Evolutionary conservation across 1,140 invertebrate species (phyloP).

Genomic region (Cotesia chilonis): DNA sequence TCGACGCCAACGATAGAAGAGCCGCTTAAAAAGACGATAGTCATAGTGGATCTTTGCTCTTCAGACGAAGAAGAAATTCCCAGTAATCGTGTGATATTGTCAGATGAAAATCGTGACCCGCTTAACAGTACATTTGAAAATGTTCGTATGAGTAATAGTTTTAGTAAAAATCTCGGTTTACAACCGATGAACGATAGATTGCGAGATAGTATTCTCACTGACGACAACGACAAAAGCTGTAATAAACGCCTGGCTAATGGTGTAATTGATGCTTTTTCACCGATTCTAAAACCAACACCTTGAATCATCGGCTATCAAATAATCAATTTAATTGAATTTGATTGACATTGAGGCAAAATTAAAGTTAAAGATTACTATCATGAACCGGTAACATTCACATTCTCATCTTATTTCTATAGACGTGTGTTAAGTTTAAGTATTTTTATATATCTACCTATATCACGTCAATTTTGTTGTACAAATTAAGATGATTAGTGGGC

Average conservation of each 20-base stretch:
- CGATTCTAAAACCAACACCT: constrained; percentile 42
- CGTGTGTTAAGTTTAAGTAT: constrained; percentile 34
- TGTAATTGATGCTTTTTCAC: constrained; percentile 40
- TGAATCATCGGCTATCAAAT: constrained; percentile 28
- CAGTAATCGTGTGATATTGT: constrained; percentile 19
- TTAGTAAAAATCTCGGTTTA: constrained; percentile 36
- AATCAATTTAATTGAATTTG: constrained; percentile 3
- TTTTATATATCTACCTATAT: constrained; percentile 29
- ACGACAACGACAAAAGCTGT: constrained; percentile 38
- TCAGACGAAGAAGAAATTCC: constrained; percentile 64
- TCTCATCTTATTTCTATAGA: constrained; percentile 24
- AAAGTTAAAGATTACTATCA: not conserved
- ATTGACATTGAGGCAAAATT: too few species aligned
- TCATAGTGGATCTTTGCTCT: constrained; percentile 67
- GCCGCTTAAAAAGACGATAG: constrained; percentile 45
- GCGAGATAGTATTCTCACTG: constrained; percentile 39
- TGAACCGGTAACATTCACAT: not conserved
- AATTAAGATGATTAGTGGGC: constrained; percentile 4
- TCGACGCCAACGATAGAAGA: not conserved
- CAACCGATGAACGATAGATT: constrained; percentile 43
- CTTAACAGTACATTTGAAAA: constrained; percentile 28
- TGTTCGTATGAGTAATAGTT: constrained; percentile 22
- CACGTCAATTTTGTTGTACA: constrained; percentile 31
- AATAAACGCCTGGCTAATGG: constrained; percentile 36
- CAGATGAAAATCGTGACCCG: constrained; percentile 53